Evolutionary conservation across 1,140 invertebrate genomes (phyloP).

Genomic region (Drosophila nikananu): DNA sequence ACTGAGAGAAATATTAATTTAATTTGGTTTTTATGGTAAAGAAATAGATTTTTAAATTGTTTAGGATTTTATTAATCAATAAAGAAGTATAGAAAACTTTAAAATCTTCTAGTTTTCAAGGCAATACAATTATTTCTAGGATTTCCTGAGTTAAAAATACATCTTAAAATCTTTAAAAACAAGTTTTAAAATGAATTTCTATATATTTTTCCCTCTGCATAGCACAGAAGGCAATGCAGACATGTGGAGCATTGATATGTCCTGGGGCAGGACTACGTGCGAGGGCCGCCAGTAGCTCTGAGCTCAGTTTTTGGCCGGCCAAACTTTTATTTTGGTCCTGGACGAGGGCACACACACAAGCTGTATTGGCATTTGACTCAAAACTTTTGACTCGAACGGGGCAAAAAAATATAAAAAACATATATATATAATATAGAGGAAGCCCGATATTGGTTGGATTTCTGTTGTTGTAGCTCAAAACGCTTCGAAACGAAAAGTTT

Average conservation of each 20-base stretch:
- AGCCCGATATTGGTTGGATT: slow-evolving; percentile 43
- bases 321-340: slow-evolving; percentile 50
- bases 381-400: slow-evolving; percentile 68
- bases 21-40: background rate
- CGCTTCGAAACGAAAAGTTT: slow-evolving; percentile 58
- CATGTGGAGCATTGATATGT: slow-evolving; percentile 76
- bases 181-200: background rate
- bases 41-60: fast-evolving
- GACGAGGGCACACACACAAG: slow-evolving; percentile 51
- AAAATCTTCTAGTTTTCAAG: background rate
- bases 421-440: slow-evolving; percentile 25
- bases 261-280: slow-evolving; percentile 61
- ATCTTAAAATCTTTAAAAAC: no score
- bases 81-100: background rate
- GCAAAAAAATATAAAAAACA: slow-evolving; percentile 18
- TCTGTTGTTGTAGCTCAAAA: slow-evolving; percentile 39
- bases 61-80: no score
- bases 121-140: background rate
- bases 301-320: slow-evolving; percentile 28
- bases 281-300: slow-evolving; percentile 24
- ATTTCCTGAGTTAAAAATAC: fast-evolving
- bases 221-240: slow-evolving; percentile 14
- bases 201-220: slow-evolving; percentile 8
- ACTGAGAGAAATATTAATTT: background rate
- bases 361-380: slow-evolving; percentile 82